phyloP scores from a whole-genome alignment of 2,888 invertebrate genomes.

The Lithophane semibrunnea region DNA sequence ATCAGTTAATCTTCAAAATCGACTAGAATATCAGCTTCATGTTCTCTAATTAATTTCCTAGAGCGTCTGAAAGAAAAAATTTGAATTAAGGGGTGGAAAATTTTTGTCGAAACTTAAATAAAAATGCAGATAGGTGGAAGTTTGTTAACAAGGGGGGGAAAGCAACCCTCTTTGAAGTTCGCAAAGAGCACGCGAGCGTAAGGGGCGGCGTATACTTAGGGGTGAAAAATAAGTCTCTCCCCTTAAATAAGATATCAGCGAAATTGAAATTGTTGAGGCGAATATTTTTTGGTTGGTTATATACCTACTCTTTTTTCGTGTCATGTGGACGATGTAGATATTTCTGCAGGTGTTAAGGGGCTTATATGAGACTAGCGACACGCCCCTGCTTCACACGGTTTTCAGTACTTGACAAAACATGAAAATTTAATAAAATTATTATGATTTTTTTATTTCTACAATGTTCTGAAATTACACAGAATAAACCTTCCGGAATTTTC shows the following conservation, averaged over 20 bases:
- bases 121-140: constrained; percentile 81
- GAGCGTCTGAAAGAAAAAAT: constrained; percentile 77
- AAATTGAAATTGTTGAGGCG: constrained; percentile 71
- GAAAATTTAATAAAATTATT: too few species aligned
- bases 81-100: constrained; percentile 85
- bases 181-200: constrained; percentile 69
- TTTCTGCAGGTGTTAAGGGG: background rate
- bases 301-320: constrained; percentile 34
- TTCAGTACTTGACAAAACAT: too few species aligned
- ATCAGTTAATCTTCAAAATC: constrained; percentile 56
- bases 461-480: too few species aligned
- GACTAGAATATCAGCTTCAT: constrained; percentile 54
- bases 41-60: constrained; percentile 75
- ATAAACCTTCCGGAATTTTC: too few species aligned
- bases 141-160: constrained; percentile 81
- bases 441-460: too few species aligned
- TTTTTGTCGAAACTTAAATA: constrained; percentile 89
- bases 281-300: constrained; percentile 62
- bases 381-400: too few species aligned
- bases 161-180: constrained; percentile 82
- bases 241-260: constrained; percentile 79
- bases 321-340: background rate
- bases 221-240: constrained; percentile 86
- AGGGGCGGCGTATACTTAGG: constrained; percentile 81
- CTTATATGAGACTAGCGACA: too few species aligned